Percentiles rank a stretch among this genome's conserved stretches.
Conservation (phyloP, 2,888 invertebrate species). For the Pandemis corylana region DNA sequence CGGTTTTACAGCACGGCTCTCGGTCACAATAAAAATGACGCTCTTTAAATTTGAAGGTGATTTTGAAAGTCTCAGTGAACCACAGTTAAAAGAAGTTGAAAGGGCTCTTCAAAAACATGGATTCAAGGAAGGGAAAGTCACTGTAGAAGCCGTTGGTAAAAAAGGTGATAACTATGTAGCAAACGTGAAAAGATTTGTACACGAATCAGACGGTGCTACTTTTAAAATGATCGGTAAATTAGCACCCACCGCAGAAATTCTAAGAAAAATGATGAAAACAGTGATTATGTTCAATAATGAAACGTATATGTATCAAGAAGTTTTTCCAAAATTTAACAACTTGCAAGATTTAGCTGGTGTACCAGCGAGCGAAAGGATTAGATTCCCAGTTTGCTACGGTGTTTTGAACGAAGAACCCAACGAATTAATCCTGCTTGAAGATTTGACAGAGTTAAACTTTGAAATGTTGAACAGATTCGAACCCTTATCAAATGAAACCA, state of each 20-base stretch:
- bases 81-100: conserved; percentile 34
- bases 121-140: conserved; percentile 38
- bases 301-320: conserved; percentile 53
- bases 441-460: conserved; percentile 53
- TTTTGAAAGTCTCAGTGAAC: conserved; percentile 16
- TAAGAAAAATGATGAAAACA: conserved; percentile 47
- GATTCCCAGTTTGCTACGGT: conserved; percentile 59
- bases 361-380: conserved; percentile 52
- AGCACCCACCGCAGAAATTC: conserved; percentile 50
- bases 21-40: conserved; percentile 35
- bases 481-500: conserved; percentile 51
- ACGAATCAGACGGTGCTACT: conserved; percentile 48
- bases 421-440: conserved; percentile 63
- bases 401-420: conserved; percentile 49
- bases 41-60: conserved; percentile 43
- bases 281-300: conserved; percentile 56
- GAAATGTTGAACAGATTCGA: conserved; percentile 57
- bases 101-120: conserved; percentile 33
- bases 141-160: conserved; percentile 43
- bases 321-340: conserved; percentile 56
- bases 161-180: conserved; percentile 46
- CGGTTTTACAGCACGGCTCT: neutral
- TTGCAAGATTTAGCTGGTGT: conserved; percentile 55
- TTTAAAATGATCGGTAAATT: conserved; percentile 62
- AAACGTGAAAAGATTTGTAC: conserved; percentile 45